A percentile compares a stretch with the other conserved stretches of the same genome.
Evolutionary conservation across 2,797 vertebrate genomes (phyloP).

Genomic region (Mormyrops boulengeri): DNA sequence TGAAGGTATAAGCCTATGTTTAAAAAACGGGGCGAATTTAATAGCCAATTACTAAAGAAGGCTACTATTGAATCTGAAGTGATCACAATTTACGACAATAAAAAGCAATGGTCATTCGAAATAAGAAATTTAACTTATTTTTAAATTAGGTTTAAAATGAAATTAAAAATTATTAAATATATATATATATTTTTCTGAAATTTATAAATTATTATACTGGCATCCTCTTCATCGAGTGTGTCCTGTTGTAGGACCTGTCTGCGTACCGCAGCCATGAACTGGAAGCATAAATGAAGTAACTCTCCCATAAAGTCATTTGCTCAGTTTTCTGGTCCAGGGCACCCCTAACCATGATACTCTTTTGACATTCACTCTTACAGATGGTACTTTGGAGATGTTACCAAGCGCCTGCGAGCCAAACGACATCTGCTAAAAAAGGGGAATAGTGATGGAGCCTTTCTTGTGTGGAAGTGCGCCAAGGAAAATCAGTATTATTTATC

Average conservation of each 20-base stretch:
- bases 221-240: not conserved
- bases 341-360: not conserved
- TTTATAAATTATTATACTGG: not conserved
- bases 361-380: slow-evolving; percentile 24
- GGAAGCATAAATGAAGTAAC: not conserved
- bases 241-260: not conserved
- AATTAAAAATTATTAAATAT: not conserved
- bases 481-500: slow-evolving; percentile 41
- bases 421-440: slow-evolving; percentile 41
- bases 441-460: slow-evolving; percentile 41
- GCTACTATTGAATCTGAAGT: not conserved
- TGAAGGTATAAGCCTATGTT: not conserved
- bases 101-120: not conserved
- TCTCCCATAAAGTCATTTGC: not conserved
- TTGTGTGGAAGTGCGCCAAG: slow-evolving; percentile 39
- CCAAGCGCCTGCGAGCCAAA: slow-evolving; percentile 37
- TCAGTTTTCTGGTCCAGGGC: not conserved
- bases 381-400: slow-evolving; percentile 47
- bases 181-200: not conserved
- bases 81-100: not conserved
- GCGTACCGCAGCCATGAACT: not conserved
- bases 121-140: not conserved
- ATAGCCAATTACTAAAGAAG: not conserved
- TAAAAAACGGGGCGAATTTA: not conserved
- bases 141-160: not conserved